Percentiles rank a stretch among this genome's conserved stretches.
phyloP scores from a whole-genome alignment of 2,797 vertebrate genomes.

The Eidolon dupreanum region DNA sequence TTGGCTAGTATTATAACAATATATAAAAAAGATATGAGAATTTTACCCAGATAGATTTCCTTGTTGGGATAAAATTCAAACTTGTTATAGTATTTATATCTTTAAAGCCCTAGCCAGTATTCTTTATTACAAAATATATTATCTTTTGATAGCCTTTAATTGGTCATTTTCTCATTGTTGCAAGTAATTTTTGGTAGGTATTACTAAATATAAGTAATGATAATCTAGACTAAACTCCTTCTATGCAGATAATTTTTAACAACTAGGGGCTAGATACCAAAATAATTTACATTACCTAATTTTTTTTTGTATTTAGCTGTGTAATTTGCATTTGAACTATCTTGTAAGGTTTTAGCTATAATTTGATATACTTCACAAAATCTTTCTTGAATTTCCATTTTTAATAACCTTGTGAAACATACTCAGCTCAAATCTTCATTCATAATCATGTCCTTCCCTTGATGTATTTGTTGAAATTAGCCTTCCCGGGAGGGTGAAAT shows the following conservation, averaged over 20 bases:
- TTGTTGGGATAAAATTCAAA: neutral
- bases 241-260: neutral
- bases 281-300: neutral
- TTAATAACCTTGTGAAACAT: conserved; percentile 54
- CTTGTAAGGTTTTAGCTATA: conserved; percentile 42
- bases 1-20: neutral
- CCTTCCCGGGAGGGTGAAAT: conserved; percentile 43
- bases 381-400: conserved; percentile 39
- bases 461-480: conserved; percentile 35
- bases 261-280: neutral
- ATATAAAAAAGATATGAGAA: neutral
- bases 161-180: neutral
- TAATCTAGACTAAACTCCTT: neutral
- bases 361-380: conserved; percentile 41
- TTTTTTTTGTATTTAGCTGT: neutral
- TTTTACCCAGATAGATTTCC: neutral
- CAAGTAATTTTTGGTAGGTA: neutral
- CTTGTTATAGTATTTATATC: neutral
- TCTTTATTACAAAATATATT: neutral
- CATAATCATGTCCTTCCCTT: conserved; percentile 35
- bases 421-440: conserved; percentile 48
- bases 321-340: conserved; percentile 36
- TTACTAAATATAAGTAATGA: neutral
- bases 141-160: neutral
- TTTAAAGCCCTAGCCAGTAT: neutral